Evolutionary conservation across 1,140 invertebrate species (phyloP).

Genomic region (Ceratitis capitata): DNA sequence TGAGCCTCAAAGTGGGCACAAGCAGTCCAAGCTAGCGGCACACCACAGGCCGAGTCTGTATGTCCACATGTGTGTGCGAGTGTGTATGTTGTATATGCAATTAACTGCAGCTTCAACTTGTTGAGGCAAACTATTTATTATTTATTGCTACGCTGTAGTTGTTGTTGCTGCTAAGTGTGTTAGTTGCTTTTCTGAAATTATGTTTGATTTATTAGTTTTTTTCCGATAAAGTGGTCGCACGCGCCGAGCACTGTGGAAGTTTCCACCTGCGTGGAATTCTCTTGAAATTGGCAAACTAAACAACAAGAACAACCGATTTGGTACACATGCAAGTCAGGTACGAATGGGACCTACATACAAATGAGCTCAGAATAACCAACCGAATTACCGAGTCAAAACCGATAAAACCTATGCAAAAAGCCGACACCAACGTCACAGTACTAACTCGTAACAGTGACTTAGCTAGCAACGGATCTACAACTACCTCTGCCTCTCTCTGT

Average conservation of each 20-base stretch:
- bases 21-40: neutral
- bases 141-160: neutral
- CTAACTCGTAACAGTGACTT: no score
- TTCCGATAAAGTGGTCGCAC: neutral
- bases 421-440: no score
- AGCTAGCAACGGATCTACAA: no score
- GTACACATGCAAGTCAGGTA: neutral
- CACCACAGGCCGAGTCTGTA: neutral
- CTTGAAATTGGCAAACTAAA: neutral
- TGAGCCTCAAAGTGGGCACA: slow-evolving; percentile 15
- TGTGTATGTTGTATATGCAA: neutral
- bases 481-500: no score
- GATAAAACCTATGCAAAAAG: no score
- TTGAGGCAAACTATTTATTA: neutral
- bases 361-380: no score
- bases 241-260: neutral
- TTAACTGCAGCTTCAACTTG: neutral
- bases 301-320: neutral
- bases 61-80: neutral
- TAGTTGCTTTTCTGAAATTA: neutral
- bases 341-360: neutral
- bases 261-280: neutral
- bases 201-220: neutral
- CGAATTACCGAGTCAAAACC: no score
- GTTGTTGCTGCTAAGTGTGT: neutral